Evolutionary conservation across 2,888 invertebrate species (phyloP), one percentile per base, ranked within the genome.

Genomic region (Oscheius sp.): DNA sequence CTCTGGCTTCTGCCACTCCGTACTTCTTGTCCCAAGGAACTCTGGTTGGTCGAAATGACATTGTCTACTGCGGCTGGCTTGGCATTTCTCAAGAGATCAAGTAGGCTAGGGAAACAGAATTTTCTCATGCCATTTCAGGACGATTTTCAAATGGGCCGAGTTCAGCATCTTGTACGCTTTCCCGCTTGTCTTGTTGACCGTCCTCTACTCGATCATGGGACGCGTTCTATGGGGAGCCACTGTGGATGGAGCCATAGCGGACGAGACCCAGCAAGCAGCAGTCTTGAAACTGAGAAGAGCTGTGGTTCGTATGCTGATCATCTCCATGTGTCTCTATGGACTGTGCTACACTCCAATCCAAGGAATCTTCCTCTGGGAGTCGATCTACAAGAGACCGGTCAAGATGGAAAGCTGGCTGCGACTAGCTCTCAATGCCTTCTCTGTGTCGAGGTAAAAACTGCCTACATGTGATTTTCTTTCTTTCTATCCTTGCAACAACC

Each of bases 291-390:
- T 83, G 3, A 79, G 90, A 4, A 89, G 89, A 53, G 89, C 89
- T n/a, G 90, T 90, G 9, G 90, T 90, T 11, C 90, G 90, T 80
- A 91, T 90, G 90, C 83, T 91, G 35, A 89, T 90, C 3, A 89
- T 90, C 13, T 90, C 90, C 71, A 90, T 90, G 57, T 75, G 90
- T 29, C 86, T 90, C 3, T 90, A 91, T 81, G 89, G 90, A 70
- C 75, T 90, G 47, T 90, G 90, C 80, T 91, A 90, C 81, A 89
- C 90, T 1, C 90, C 90, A 0, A 87, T 89, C 9, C 90, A 90
- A 82, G 85, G 82, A 78, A 57, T 83, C 3, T 83, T 83, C 55
- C 74, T 83, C 70, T 66, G 80, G 53, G 82, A 81, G 50, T 79
- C 79, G 11, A 48, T 81, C n/a, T 62, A 76, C 55, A 70, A 65